A percentile compares a stretch with the other conserved stretches of the same genome.
Evolutionary conservation across 2,113 vertebrate species (phyloP).

Genomic region (Channa maculata): DNA sequence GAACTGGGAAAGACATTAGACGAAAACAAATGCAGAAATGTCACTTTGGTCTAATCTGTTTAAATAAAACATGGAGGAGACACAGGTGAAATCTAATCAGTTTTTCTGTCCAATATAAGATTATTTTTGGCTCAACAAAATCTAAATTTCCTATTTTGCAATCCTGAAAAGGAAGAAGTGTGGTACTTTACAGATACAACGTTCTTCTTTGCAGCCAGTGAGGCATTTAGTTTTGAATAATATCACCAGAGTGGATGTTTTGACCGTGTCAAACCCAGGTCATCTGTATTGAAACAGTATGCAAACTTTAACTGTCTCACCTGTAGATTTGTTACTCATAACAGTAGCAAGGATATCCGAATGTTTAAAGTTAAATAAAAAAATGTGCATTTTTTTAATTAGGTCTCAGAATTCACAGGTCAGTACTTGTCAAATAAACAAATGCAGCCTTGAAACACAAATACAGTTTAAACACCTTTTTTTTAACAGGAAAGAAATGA

Average conservation of each 20-base stretch:
- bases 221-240: neutral
- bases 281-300: conserved; percentile 23
- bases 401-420: conserved; percentile 5
- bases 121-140: neutral
- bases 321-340: neutral
- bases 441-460: conserved; percentile 17
- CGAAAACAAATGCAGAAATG: conserved; percentile 12
- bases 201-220: conserved; percentile 1
- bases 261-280: conserved; percentile 18
- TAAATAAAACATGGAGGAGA: neutral
- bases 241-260: conserved; percentile 25
- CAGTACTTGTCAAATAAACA: conserved; percentile 13
- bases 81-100: neutral
- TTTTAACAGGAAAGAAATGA: conserved; percentile 33
- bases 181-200: conserved; percentile 18
- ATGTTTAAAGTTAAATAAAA: neutral
- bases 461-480: conserved; percentile 15
- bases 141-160: conserved; percentile 2
- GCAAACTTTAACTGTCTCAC: neutral
- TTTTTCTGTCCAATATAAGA: neutral
- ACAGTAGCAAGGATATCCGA: neutral
- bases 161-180: neutral
- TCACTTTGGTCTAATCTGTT: conserved; percentile 5
- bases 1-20: conserved; percentile 11
- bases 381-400: neutral